Evolutionary conservation across 2,888 invertebrate species (phyloP), one percentile per base, ranked within the genome.

Genomic region (Tromatobia lineatoria): DNA sequence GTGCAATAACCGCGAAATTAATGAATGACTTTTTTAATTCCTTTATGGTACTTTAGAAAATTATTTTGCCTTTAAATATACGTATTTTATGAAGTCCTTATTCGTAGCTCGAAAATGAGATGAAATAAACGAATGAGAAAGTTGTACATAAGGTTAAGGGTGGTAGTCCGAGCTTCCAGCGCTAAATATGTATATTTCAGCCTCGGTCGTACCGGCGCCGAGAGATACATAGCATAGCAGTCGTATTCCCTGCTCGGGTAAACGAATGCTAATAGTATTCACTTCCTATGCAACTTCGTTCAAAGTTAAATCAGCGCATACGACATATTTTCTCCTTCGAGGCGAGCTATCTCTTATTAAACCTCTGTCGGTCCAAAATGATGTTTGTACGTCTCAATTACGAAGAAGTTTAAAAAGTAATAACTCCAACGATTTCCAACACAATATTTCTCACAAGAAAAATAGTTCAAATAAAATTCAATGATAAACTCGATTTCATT

Each of bases 241-340:
- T 34, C 34, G 20, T 50, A 34, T 6, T 42, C 42, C 15, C 57
- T 23, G 34, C 7, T 1, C 47, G 75, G 75, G 85, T 87, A 88
- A 90, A 87, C 88, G 87, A 91, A 91, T 91, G 91, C 91, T 91
- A 91, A 91, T 91, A 89, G 91, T 91, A 91, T 91, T 90, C 90
- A 86, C 90, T 91, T 91, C 90, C 91, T 90, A 69, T 59, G 89
- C 87, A 89, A 86, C 90, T n/a, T 89, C 88, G 89, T 87, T 89
- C 88, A 88, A 75, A 89, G 87, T 89, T 89, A 88, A 90, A 90
- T 90, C 89, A 88, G 86, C 81, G 85, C 85, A 80, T 83, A 86
- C 66, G 71, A 81, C 70, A 71, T 70, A 13, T 64, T 71, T 61
- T 54, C n/a, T 54, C 45, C 57, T 59, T 42, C 52, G 61, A 4